These are phyloP conservation scores for Deilephila elpenor DNA, from an alignment of 2,888 invertebrate genomes.

Conservation along the genomic window DNA sequence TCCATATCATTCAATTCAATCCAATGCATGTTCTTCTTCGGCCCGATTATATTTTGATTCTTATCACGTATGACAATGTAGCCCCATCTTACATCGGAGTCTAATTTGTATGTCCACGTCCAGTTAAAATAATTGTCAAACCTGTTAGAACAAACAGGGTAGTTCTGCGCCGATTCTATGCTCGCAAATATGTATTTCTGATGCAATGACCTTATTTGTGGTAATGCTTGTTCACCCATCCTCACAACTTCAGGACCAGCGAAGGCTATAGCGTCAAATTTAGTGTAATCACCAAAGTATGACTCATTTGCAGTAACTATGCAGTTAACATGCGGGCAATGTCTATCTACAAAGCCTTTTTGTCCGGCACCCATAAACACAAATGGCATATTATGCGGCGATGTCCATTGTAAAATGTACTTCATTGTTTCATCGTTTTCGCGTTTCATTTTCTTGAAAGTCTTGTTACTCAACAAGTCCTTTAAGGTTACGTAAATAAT, in stretches of 20 bases:
- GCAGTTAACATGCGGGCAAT: constrained; percentile 61
- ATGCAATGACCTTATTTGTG: constrained; percentile 47
- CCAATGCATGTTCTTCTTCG: constrained; percentile 64
- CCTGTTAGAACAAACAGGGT: constrained; percentile 50
- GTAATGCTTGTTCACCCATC: constrained; percentile 38
- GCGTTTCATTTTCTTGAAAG: not conserved
- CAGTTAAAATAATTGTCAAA: constrained; percentile 66
- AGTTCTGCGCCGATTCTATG: constrained; percentile 63
- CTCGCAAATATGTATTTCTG: constrained; percentile 67
- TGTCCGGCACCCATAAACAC: constrained; percentile 59
- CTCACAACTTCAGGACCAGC: constrained; percentile 37
- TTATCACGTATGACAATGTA: constrained; percentile 63
- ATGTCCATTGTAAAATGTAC: constrained; percentile 68
- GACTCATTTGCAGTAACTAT: constrained; percentile 52
- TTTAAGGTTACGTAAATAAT: constrained; percentile 17
- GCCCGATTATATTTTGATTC: constrained; percentile 58
- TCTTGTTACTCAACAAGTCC: constrained; percentile 29
- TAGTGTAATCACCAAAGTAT: constrained; percentile 40
- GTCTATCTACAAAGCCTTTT: constrained; percentile 54
- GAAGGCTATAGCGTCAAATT: constrained; percentile 49
- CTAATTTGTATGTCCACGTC: constrained; percentile 67
- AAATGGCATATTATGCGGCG: constrained; percentile 55
- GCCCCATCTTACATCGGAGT: constrained; percentile 62
- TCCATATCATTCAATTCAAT: constrained; percentile 54
- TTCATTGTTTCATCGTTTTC: constrained; percentile 43